These are phyloP conservation scores for Akabosia matsudoensis DNA, from an alignment of 1,140 invertebrate genomes.

Conservation along the genomic window DNA sequence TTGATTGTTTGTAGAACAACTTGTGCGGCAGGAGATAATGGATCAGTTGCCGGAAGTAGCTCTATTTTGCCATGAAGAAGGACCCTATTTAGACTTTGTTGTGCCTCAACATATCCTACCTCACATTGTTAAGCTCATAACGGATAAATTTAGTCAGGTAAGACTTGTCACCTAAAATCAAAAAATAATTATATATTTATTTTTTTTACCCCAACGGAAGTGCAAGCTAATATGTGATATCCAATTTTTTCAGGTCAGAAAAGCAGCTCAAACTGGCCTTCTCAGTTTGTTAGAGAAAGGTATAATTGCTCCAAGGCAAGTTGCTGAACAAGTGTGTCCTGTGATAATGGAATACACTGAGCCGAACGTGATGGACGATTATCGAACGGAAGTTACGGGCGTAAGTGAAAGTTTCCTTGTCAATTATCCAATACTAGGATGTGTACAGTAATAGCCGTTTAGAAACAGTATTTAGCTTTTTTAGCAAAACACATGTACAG, in stretches of 20 bases:
- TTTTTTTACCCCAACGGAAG: slow-evolving; percentile 14
- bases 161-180: slow-evolving; percentile 23
- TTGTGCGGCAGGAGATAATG: slow-evolving; percentile 61
- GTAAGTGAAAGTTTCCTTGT: slow-evolving; percentile 54
- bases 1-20: slow-evolving; percentile 54
- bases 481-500: too few relatives aligned
- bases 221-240: background rate
- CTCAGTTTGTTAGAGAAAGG: slow-evolving; percentile 61
- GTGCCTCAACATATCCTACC: slow-evolving; percentile 58
- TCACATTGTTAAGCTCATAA: slow-evolving; percentile 61
- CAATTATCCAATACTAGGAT: too few relatives aligned
- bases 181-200: slow-evolving; percentile 18
- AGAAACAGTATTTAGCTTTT: too few relatives aligned
- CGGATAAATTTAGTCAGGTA: slow-evolving; percentile 62
- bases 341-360: slow-evolving; percentile 57
- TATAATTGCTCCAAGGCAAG: slow-evolving; percentile 58
- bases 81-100: slow-evolving; percentile 52
- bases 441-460: too few relatives aligned
- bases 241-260: slow-evolving; percentile 57
- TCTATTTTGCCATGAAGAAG: slow-evolving; percentile 59
- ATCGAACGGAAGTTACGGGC: slow-evolving; percentile 56
- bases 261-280: slow-evolving; percentile 62
- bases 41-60: slow-evolving; percentile 65
- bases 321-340: slow-evolving; percentile 61
- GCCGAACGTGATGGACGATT: slow-evolving; percentile 55